Conservation (phyloP, 1,140 invertebrate genomes). For the Oncopeltus fasciatus region DNA sequence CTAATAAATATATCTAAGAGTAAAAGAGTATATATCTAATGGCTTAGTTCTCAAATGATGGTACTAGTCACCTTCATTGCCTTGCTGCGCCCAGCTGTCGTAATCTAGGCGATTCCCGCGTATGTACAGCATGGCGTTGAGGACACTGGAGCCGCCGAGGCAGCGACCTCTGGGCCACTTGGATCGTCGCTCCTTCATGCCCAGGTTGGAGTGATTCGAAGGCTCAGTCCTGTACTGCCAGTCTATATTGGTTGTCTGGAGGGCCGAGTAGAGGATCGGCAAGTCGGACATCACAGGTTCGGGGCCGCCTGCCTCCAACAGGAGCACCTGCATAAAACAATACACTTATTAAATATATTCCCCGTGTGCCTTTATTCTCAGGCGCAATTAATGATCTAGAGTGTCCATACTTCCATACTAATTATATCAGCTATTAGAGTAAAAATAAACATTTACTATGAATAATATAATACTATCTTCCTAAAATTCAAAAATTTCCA, state of each 20-base stretch:
- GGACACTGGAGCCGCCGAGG: slow-evolving; percentile 63
- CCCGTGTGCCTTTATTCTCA: too few species aligned
- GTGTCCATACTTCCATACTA: too few species aligned
- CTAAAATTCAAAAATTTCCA: too few species aligned
- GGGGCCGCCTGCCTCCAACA: slow-evolving; percentile 76
- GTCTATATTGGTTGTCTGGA: slow-evolving; percentile 57
- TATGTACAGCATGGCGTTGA: slow-evolving; percentile 83
- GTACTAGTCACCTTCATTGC: slow-evolving; percentile 46
- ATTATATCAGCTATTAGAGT: too few species aligned
- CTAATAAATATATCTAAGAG: too few species aligned
- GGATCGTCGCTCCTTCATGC: slow-evolving; percentile 31
- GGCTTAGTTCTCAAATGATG: too few species aligned
- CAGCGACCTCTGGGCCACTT: slow-evolving; percentile 42
- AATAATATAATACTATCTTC: too few species aligned
- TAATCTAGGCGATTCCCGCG: slow-evolving; percentile 73
- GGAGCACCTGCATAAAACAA: slow-evolving; percentile 43
- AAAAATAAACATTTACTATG: too few species aligned
- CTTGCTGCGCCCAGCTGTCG: slow-evolving; percentile 59
- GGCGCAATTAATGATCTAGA: too few species aligned
- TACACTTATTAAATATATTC: too few species aligned
- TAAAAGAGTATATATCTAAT: too few species aligned
- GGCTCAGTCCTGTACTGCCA: slow-evolving; percentile 67
- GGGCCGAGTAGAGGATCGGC: slow-evolving; percentile 50
- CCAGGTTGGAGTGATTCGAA: slow-evolving; percentile 29
- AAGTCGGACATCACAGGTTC: slow-evolving; percentile 52